Base-by-base conservation (phyloP, 2,113 vertebrate species). In the Manacus vitellinus region DNA sequence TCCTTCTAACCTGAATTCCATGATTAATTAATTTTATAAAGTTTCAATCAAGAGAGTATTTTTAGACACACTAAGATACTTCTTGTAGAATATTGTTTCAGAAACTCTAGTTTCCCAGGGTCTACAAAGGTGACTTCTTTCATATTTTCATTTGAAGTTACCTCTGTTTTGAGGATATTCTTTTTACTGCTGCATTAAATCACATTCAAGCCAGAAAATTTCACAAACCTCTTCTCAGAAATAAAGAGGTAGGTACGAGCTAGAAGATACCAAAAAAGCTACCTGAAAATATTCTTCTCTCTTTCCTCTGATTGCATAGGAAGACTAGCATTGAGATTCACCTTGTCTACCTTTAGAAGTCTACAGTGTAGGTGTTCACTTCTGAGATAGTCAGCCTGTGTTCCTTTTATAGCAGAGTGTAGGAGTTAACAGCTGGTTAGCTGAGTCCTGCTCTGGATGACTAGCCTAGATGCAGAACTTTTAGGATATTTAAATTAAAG, bases 371-470 rank as follows among this genome's bases (percentile, higher is more conserved):
- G 78, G 91, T 92, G 92, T 85, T 95, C 11, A 54, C 58, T 90
- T 70, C 58, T 59, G 67, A 92, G 85, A 54, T 54, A 90, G 49
- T 93, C 90, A 94, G 85, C 67, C 58, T 25, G 27, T 62, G 30
- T 21, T 90, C 41, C 49, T 58, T 76, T 94, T 83, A 83, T 90
- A 95, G 88, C 22, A 76, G 22, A 62, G n/a, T 83, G 90, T 94
- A 76, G 95, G 95, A 82, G 94, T 93, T 93, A 95, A 95, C 92
- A 94, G 71, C 92, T 95, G 90, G 82, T 90, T 97, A 92, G 44
- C 49, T 83, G 62, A 94, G 78, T 76, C 88, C 46, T 92, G 71
- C 41, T 51, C 81, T 58, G 23, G 41, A 85, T 96, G 92, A 93
- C 71, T 90, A 92, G 74, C 62, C 82, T 25, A 83, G 91, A 76